Evolutionary conservation across 2,113 vertebrate species (phyloP), one percentile per base, ranked within the genome.

Genomic region (Okapia johnstoni): DNA sequence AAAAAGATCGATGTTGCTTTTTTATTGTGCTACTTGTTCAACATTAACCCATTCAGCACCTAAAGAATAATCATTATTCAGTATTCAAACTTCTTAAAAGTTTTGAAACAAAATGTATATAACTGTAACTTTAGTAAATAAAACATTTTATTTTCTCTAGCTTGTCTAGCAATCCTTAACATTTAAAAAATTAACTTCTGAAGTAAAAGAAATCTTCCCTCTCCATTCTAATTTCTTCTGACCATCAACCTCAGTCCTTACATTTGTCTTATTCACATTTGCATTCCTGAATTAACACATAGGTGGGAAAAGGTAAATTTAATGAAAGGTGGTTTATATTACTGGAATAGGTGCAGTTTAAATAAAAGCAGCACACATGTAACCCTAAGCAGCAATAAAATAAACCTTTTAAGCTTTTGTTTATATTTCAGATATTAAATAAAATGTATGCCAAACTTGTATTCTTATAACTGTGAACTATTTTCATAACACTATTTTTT

Each of bases 351-450:
- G 28, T n/a, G 12, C 25, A 60, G 16, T 87, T 77, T 77, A 61
- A 88, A 58, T 73, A 94, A 95, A 93, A 90, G 5, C 40, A 50
- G 11, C 36, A 40, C 21, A 25, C 9, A 6, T 7, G 14, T 48
- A 95, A 96, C n/a, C 66, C 8, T 87, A 50, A 48, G n/a, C 90
- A 76, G 50, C 15, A 33, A 40, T 50, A 76, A 21, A 84, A 14
- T 19, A 33, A 92, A 66, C n/a, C 30, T 70, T 40, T 86, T 81
- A 61, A 88, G 14, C 12, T 96, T 61, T 76, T 19, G 25, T 70
- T 97, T 97, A 61, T 86, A 92, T 97, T 86, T 90, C 95, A 88
- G 33, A 54, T 92, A 30, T 85, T 97, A 90, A 81, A 6, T 55
- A 93, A 79, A 92, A 81, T 66, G 3, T 76, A 1, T 91, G 50